phyloP scores from a whole-genome alignment of 2,113 vertebrate species.

The Hippoglossus stenolepis region DNA sequence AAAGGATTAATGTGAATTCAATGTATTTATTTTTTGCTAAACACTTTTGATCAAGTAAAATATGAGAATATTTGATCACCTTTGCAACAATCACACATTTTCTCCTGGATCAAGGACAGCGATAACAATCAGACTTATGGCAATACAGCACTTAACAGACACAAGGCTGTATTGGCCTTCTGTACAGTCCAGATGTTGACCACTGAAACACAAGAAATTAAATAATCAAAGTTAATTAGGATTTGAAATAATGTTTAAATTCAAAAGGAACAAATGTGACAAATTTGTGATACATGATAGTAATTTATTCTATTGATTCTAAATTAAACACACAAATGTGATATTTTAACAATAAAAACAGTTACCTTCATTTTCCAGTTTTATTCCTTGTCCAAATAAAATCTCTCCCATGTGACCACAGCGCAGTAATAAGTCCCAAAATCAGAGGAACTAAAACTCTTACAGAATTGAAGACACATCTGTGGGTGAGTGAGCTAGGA shows the following conservation, averaged over 20 bases:
- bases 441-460: slow-evolving; percentile 30
- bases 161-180: background rate
- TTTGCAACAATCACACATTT: background rate
- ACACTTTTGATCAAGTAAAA: too few relatives aligned
- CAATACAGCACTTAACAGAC: background rate
- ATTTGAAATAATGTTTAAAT: too few relatives aligned
- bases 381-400: slow-evolving; percentile 35
- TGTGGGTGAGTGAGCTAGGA: background rate
- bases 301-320: too few relatives aligned
- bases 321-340: too few relatives aligned
- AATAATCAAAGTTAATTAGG: too few relatives aligned
- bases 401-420: slow-evolving; percentile 45
- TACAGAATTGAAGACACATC: slow-evolving; percentile 19
- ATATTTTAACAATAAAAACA: too few relatives aligned
- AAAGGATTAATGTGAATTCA: background rate
- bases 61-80: background rate
- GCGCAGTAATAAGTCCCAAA: slow-evolving; percentile 55
- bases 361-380: too few relatives aligned
- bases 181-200: background rate
- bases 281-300: too few relatives aligned
- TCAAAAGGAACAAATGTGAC: too few relatives aligned
- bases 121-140: slow-evolving; percentile 15
- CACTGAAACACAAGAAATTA: slow-evolving; percentile 3
- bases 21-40: too few relatives aligned
- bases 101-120: slow-evolving; percentile 18